phyloP scores from a whole-genome alignment of 2,797 vertebrate species.

The Podarcis lilfordi region DNA sequence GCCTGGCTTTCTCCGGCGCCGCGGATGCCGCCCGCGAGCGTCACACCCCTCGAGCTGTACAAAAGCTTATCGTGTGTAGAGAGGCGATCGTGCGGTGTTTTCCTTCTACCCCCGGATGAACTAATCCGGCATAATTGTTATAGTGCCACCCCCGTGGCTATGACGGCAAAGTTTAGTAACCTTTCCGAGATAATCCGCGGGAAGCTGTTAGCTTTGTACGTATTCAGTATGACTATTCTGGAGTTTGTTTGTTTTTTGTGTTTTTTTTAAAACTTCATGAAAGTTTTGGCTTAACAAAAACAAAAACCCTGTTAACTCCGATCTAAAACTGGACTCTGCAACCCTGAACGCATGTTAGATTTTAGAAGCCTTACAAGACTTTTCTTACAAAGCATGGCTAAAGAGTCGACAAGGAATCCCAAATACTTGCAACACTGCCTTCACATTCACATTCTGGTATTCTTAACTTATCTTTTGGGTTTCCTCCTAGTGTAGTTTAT shows the following conservation, averaged over 20 bases:
- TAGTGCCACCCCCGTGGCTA: background rate
- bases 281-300: background rate
- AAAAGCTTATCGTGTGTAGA: too few species aligned
- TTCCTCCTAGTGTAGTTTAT: background rate
- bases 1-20: background rate
- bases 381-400: background rate
- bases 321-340: background rate
- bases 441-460: background rate
- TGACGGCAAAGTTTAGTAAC: background rate
- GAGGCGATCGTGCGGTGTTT: background rate
- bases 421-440: background rate
- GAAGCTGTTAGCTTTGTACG: background rate
- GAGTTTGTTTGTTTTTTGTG: background rate
- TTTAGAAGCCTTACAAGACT: too few species aligned
- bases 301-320: background rate
- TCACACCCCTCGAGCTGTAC: background rate
- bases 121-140: background rate
- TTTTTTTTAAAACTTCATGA: background rate
- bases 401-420: background rate
- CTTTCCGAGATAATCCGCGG: background rate
- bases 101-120: background rate
- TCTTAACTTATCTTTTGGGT: background rate
- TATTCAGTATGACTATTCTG: background rate
- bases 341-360: background rate
- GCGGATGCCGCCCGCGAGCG: background rate